These are phyloP conservation scores for Botia almorhae DNA, from an alignment of 2,797 vertebrate genomes.

Conservation along the genomic window DNA sequence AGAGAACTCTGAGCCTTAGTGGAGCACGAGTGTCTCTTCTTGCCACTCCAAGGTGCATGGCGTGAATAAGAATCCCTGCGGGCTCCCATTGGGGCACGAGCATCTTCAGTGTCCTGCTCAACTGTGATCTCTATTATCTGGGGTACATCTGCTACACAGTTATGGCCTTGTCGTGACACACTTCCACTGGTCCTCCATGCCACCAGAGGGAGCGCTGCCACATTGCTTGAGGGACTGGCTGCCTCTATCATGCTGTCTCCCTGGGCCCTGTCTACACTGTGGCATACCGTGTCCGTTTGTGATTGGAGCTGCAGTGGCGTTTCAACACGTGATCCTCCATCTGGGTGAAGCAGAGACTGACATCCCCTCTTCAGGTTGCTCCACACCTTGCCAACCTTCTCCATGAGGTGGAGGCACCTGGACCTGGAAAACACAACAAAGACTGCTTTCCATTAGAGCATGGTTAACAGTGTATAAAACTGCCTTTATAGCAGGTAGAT, in stretches of 20 bases:
- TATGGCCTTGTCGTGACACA: slow-evolving; percentile 72
- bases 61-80: slow-evolving; percentile 95
- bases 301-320: slow-evolving; percentile 76
- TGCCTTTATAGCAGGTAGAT: background rate
- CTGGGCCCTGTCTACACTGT: slow-evolving; percentile 80
- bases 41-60: slow-evolving; percentile 95
- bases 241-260: slow-evolving; percentile 72
- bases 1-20: slow-evolving; percentile 95
- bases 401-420: slow-evolving; percentile 87
- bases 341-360: slow-evolving; percentile 91
- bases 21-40: slow-evolving; percentile 98
- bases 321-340: slow-evolving; percentile 72
- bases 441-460: slow-evolving; percentile 2
- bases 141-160: slow-evolving; percentile 92
- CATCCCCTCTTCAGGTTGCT: slow-evolving; percentile 97
- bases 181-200: slow-evolving; percentile 53
- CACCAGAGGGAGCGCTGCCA: slow-evolving; percentile 68
- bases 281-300: slow-evolving; percentile 78
- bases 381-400: slow-evolving; percentile 98
- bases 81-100: slow-evolving; percentile 71
- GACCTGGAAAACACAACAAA: slow-evolving; percentile 67
- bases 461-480: background rate
- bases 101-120: slow-evolving; percentile 89
- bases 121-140: slow-evolving; percentile 95
- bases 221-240: slow-evolving; percentile 75